Base-by-base conservation (phyloP, 2,113 vertebrate genomes). In the Gasterosteus nipponicus region DNA sequence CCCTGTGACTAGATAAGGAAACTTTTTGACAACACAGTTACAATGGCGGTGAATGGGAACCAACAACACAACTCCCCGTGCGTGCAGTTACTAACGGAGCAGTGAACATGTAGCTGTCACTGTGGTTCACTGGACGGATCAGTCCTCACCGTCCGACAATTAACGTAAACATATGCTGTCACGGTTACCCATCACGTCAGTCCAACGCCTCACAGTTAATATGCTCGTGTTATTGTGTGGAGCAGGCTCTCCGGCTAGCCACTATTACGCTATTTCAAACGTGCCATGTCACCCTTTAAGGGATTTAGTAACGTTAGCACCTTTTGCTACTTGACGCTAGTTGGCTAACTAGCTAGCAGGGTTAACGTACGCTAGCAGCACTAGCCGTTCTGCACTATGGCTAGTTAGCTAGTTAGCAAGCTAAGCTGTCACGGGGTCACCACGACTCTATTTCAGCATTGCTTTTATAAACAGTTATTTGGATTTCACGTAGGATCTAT, bases 381-480 rank as follows among this genome's bases (percentile, higher is more conserved):
- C 11, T 47, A 51, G 26, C 51, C 29, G 56, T 46, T 12, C 65
- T 29, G 49, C 22, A 49, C 26, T 51, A 67, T 33, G 15, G 75
- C 62, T 75, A 53, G 22, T 56, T 80, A 73, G 81, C 77, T 44
- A 56, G 63, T 33, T 46, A 78, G 80, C 77, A 31, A 49, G 89
- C 90, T 84, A 80, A 83, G 74, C 88, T 87, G 86, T 84, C 82
- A 91, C 49, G 63, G 73, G 75, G 68, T 90, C 87, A 82, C 42
- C 74, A 47, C 61, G 80, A 60, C 65, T 77, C 54, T 22, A 61
- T 77, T 76, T 76, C 56, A 73, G 46, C 72, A 11, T 29, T 12
- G 0, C 60, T 56, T 73, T 33, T 1, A 16, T 0, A 35, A 59
- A 49, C n/a, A 42, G 2, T 15, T 4, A 0, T 0, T 2, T 15